These are phyloP conservation scores for Euzophera pinguis DNA, from an alignment of 2,888 invertebrate genomes.

Conservation along the genomic window DNA sequence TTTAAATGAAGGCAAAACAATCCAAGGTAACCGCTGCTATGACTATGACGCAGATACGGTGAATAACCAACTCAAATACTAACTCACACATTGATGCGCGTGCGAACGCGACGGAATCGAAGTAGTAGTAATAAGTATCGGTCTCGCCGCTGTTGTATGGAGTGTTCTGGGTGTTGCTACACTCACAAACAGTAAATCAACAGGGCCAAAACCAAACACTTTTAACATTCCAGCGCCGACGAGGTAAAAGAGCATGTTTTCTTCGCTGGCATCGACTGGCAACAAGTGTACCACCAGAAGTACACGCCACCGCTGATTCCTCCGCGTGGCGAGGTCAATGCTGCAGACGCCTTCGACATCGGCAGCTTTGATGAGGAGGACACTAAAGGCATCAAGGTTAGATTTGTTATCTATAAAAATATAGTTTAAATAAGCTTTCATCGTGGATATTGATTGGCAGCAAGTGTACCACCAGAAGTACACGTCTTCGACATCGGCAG, in stretches of 20 bases:
- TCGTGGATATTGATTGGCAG: slow-evolving; percentile 99
- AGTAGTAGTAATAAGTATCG: too few relatives aligned
- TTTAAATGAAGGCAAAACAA: too few relatives aligned
- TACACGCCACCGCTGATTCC: slow-evolving; percentile 99
- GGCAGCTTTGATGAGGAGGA: slow-evolving; percentile 99
- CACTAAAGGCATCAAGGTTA: slow-evolving; percentile 96
- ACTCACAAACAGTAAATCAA: too few relatives aligned
- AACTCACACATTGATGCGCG: too few relatives aligned
- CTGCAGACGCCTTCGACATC: slow-evolving; percentile 99
- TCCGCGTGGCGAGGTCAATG: slow-evolving; percentile 99
- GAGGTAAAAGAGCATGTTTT: slow-evolving; percentile 99
- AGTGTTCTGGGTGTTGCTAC: too few relatives aligned
- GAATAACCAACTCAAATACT: too few relatives aligned
- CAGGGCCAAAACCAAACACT: not conserved
- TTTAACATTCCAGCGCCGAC: slow-evolving; percentile 84
- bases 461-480: slow-evolving; percentile 99
- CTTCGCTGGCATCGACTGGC: slow-evolving; percentile 99
- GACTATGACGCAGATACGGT: too few relatives aligned
- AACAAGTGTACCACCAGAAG: slow-evolving; percentile 98
- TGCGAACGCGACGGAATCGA: too few relatives aligned
- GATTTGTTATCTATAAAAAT: too few relatives aligned
- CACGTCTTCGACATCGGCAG: too few relatives aligned
- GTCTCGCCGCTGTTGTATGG: too few relatives aligned
- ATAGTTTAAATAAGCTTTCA: slow-evolving; percentile 79
- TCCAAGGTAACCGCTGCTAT: too few relatives aligned